phyloP scores from a whole-genome alignment of 2,113 vertebrate genomes.

The Zapornia atra region DNA sequence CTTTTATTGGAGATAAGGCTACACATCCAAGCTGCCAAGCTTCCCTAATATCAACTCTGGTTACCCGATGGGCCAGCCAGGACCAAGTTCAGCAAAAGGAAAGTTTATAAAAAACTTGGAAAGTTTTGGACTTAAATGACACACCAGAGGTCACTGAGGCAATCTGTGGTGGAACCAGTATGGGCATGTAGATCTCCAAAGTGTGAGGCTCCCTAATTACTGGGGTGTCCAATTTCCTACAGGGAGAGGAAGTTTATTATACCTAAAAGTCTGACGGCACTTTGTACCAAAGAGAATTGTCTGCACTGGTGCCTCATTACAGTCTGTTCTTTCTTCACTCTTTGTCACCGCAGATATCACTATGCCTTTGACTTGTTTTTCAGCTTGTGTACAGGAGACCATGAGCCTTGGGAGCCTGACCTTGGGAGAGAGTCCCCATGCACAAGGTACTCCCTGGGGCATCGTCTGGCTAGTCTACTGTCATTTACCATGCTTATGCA shows the following conservation, averaged over 20 bases:
- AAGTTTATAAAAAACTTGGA: neutral
- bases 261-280: neutral
- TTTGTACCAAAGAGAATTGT: neutral
- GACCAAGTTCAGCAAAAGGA: conserved; percentile 13
- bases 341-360: neutral
- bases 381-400: neutral
- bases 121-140: neutral
- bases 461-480: neutral
- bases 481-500: neutral
- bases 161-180: neutral
- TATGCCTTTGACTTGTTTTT: neutral
- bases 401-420: neutral
- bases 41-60: conserved; percentile 1
- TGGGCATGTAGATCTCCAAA: rapidly evolving
- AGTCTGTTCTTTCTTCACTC: neutral
- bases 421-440: neutral
- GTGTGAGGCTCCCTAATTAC: neutral
- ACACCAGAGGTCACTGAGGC: neutral
- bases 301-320: neutral
- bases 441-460: neutral
- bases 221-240: neutral
- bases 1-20: conserved; percentile 5
- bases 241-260: neutral
- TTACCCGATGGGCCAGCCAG: conserved; percentile 20
- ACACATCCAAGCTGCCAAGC: neutral